These are phyloP conservation scores for Procapra przewalskii DNA, from an alignment of 2,113 vertebrate species.

Conservation along the genomic window DNA sequence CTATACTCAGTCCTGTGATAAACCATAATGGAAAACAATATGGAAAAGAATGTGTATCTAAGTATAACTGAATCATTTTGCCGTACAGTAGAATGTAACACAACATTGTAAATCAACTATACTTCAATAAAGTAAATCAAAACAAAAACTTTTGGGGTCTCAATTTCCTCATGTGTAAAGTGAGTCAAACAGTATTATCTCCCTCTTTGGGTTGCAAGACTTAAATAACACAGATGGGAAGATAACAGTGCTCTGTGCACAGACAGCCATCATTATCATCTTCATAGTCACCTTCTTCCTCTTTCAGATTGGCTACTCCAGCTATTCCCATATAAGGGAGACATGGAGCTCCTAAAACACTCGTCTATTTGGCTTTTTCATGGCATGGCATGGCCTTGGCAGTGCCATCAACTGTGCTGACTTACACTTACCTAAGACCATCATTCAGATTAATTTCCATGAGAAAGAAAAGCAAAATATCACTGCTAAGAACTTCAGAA, in stretches of 20 bases:
- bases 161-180: neutral
- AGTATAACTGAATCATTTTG: neutral
- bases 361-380: neutral
- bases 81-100: neutral
- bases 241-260: neutral
- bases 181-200: neutral
- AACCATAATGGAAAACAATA: neutral
- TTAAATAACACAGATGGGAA: neutral
- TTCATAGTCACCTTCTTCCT: neutral
- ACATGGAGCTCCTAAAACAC: neutral
- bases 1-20: neutral
- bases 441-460: neutral
- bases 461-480: neutral
- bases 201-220: neutral
- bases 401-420: neutral
- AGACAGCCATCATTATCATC: neutral
- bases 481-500: neutral
- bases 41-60: neutral
- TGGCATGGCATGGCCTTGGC: too few relatives aligned
- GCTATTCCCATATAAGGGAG: neutral
- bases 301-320: neutral
- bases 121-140: neutral
- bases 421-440: neutral
- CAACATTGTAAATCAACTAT: neutral
- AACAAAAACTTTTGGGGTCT: neutral